Conservation (phyloP, 2,113 vertebrate genomes). For the Hydrolagus affinis region DNA sequence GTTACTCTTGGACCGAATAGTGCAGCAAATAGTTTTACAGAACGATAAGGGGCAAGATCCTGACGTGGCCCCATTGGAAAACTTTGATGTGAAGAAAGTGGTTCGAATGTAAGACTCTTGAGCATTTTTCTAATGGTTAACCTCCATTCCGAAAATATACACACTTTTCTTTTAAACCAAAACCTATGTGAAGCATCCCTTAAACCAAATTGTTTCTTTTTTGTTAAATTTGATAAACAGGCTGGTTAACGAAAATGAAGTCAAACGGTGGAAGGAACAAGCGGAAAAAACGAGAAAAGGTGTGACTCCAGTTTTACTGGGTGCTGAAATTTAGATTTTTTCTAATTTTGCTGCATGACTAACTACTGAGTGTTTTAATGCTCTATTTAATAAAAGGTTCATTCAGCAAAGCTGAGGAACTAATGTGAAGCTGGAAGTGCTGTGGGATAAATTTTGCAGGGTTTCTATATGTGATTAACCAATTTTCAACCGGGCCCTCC, state of each 20-base stretch:
- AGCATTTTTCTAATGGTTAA: background rate
- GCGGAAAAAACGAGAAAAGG: conserved; percentile 99
- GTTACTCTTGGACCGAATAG: conserved; percentile 89
- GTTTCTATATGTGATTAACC: too few species aligned
- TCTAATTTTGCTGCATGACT: background rate
- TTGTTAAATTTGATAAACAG: conserved; percentile 48
- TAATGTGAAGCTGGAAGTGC: too few species aligned
- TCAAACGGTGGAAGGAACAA: conserved; percentile 98
- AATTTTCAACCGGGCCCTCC: too few species aligned
- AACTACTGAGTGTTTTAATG: too few species aligned
- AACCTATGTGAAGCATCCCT: background rate
- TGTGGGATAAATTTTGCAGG: too few species aligned
- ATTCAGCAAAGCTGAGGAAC: too few species aligned
- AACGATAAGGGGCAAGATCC: conserved; percentile 97
- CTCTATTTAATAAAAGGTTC: too few species aligned
- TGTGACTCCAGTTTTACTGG: conserved; percentile 37
- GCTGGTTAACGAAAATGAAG: conserved; percentile 98
- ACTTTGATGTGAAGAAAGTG: conserved; percentile 97
- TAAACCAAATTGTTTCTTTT: conserved; percentile 26
- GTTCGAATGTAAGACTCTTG: conserved; percentile 82
- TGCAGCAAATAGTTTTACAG: conserved; percentile 95
- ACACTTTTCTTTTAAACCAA: background rate
- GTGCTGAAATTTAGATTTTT: background rate
- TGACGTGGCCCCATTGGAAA: conserved; percentile 86
- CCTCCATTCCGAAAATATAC: background rate